A percentile compares a stretch with the other conserved stretches of the same genome.
These are phyloP conservation scores for Anoplius nigerrimus DNA, from an alignment of 2,888 invertebrate species.

Conservation along the genomic window DNA sequence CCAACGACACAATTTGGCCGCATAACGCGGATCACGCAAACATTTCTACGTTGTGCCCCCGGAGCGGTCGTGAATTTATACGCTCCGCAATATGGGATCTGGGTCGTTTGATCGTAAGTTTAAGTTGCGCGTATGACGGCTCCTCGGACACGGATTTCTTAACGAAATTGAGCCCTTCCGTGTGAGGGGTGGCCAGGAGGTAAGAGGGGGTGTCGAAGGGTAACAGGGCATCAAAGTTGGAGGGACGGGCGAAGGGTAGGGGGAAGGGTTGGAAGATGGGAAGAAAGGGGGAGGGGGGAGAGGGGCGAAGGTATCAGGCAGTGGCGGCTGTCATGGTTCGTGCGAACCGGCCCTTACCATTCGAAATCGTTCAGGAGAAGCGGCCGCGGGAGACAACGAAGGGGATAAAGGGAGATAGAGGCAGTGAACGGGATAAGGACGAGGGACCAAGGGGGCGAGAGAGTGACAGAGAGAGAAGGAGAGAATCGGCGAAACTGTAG, in stretches of 20 bases:
- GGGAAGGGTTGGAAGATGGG: slow-evolving; percentile 13
- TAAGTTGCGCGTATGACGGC: no score
- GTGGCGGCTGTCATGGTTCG: slow-evolving; percentile 52
- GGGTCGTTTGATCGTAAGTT: no score
- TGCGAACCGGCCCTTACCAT: slow-evolving; percentile 54
- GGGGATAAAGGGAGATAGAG: slow-evolving; percentile 4
- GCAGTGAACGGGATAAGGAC: slow-evolving; percentile 32
- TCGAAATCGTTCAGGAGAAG: slow-evolving; percentile 53
- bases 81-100: no score
- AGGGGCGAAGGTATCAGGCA: slow-evolving; percentile 33
- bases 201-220: not conserved
- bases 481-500: slow-evolving; percentile 15
- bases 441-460: slow-evolving; percentile 9
- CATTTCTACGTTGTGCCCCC: no score
- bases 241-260: slow-evolving; percentile 39
- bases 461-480: slow-evolving; percentile 7
- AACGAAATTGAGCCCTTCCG: slow-evolving; percentile 9
- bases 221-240: slow-evolving; percentile 26
- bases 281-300: slow-evolving; percentile 1
- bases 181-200: slow-evolving; percentile 3
- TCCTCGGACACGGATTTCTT: no score
- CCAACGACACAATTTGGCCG: no score
- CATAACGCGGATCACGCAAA: no score
- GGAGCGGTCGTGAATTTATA: no score
- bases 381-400: slow-evolving; percentile 41